These are phyloP conservation scores for Tenthredo distinguenda DNA, from an alignment of 2,888 invertebrate genomes.

Conservation along the genomic window DNA sequence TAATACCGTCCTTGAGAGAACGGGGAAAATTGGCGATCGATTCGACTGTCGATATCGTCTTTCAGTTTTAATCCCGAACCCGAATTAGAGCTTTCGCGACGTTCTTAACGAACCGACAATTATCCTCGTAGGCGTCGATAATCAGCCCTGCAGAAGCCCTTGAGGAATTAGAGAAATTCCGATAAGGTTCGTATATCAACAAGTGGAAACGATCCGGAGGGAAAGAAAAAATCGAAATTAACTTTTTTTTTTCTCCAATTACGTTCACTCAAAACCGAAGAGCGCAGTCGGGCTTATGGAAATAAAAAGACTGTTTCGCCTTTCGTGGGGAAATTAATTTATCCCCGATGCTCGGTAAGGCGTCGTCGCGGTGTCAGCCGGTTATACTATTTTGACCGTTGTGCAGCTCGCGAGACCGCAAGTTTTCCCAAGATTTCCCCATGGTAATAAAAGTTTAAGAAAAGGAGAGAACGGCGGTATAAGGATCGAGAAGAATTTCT, in stretches of 20 bases:
- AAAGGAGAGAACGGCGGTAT: neutral
- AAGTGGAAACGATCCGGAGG: neutral
- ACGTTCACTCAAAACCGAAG: neutral
- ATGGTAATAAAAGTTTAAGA: neutral
- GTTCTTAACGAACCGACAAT: neutral
- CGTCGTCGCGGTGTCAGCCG: neutral
- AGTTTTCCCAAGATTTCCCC: neutral
- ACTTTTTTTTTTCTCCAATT: no score
- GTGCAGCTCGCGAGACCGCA: neutral
- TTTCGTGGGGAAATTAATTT: neutral
- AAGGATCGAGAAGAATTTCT: neutral
- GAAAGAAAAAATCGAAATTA: neutral
- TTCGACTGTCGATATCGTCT: neutral
- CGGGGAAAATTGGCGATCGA: neutral
- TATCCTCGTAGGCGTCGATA: neutral
- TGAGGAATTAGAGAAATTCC: neutral
- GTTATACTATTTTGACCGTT: neutral
- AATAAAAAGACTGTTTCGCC: neutral
- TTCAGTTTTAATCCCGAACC: neutral
- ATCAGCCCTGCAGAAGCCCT: neutral
- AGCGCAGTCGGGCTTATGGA: neutral
- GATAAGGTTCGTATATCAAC: neutral
- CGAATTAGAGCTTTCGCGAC: neutral
- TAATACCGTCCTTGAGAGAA: neutral
- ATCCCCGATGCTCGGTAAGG: neutral